A percentile compares a stretch with the other conserved stretches of the same genome.
These are phyloP conservation scores for Ochropleura leucogaster DNA, from an alignment of 2,888 invertebrate species.

Conservation along the genomic window DNA sequence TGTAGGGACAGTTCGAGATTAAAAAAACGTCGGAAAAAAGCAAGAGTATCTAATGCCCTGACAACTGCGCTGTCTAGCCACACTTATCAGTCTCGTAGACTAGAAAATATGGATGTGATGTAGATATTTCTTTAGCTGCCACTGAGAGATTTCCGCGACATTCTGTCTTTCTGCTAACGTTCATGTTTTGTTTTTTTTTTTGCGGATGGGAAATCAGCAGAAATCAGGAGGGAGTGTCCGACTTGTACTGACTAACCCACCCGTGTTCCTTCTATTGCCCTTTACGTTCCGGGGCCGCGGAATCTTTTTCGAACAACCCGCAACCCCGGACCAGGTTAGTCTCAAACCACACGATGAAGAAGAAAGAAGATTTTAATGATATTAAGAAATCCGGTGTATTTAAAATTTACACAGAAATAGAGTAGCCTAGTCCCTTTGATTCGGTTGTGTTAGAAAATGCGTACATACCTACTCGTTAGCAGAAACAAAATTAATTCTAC, in stretches of 20 bases:
- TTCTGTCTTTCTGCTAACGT: not conserved
- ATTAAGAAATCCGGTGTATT: not conserved
- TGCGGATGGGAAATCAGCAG: too few species aligned
- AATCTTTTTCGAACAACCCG: too few species aligned
- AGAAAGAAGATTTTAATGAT: too few species aligned
- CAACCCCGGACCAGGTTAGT: too few species aligned
- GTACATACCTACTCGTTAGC: not conserved
- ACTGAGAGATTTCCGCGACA: not conserved
- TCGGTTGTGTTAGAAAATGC: conserved; percentile 7
- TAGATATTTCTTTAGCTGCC: not conserved
- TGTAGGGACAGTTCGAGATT: not conserved
- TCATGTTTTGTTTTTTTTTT: not conserved
- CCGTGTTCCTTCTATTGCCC: too few species aligned
- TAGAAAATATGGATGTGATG: not conserved
- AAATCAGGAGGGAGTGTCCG: too few species aligned
- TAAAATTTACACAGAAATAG: conserved; percentile 10
- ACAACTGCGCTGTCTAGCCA: conserved; percentile 18
- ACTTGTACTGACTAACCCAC: too few species aligned
- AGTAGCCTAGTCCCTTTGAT: not conserved
- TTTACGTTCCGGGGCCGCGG: too few species aligned
- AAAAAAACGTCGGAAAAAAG: conserved; percentile 1
- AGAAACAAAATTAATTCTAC: conserved; percentile 22
- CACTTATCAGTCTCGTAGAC: conserved; percentile 31
- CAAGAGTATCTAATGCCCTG: conserved; percentile 23
- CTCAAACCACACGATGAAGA: too few species aligned